Conservation (phyloP, 1,140 invertebrate genomes). For the Drosophila bocqueti region DNA sequence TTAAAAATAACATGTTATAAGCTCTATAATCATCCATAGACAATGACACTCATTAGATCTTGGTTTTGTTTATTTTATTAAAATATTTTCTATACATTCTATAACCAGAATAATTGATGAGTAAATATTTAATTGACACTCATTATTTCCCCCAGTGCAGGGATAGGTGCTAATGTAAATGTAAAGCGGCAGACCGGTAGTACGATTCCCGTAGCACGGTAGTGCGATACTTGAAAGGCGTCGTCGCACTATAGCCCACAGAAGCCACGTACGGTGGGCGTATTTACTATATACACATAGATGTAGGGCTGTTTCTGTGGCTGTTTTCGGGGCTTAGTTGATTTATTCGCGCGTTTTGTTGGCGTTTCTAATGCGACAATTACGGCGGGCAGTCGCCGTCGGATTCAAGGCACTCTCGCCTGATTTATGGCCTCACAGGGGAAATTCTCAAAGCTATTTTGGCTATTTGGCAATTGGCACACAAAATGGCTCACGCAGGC, state of each 20-base stretch:
- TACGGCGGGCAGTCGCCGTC: constrained; percentile 62
- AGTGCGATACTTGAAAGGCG: constrained; percentile 36
- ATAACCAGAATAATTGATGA: neutral
- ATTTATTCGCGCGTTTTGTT: constrained; percentile 75
- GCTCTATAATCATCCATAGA: neutral
- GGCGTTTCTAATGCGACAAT: constrained; percentile 82
- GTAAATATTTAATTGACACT: neutral
- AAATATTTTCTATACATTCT: neutral
- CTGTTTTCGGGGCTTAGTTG: constrained; percentile 56
- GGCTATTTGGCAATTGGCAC: constrained; percentile 71
- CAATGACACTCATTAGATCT: constrained; percentile 5
- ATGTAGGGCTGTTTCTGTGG: constrained; percentile 19
- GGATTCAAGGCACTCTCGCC: constrained; percentile 70
- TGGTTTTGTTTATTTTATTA: constrained; percentile 1
- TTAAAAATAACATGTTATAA: too few species aligned
- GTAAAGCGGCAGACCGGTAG: constrained; percentile 19
- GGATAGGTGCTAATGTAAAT: constrained; percentile 31
- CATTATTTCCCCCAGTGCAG: constrained; percentile 5
- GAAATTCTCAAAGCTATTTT: constrained; percentile 68
- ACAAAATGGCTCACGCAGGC: constrained; percentile 55
- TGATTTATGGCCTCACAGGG: constrained; percentile 73
- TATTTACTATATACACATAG: constrained; percentile 6
- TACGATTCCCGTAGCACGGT: constrained; percentile 23
- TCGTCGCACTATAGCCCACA: neutral
- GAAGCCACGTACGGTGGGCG: constrained; percentile 31